Conservation (phyloP, 2,797 vertebrate genomes). For the Siniperca obscura region DNA sequence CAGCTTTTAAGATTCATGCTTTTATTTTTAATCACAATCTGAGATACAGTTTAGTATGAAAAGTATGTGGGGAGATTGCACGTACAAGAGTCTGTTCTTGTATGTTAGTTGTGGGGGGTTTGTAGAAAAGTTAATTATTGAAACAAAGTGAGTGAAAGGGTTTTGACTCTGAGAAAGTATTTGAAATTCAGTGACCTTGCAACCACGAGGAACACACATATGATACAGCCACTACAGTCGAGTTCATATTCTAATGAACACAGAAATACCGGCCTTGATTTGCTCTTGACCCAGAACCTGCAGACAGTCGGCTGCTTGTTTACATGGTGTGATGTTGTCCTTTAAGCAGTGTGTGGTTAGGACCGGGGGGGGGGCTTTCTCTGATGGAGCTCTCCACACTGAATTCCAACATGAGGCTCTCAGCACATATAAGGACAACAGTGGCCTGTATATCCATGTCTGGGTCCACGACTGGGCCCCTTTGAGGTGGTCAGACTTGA, state of each 20-base stretch:
- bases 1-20: neutral
- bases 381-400: slow-evolving; percentile 47
- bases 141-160: neutral
- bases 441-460: slow-evolving; percentile 69
- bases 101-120: neutral
- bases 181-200: slow-evolving; percentile 49
- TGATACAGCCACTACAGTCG: neutral
- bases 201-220: slow-evolving; percentile 28
- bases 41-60: neutral
- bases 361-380: slow-evolving; percentile 27
- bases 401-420: slow-evolving; percentile 54
- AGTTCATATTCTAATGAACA: slow-evolving; percentile 31
- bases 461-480: slow-evolving; percentile 81
- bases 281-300: slow-evolving; percentile 63
- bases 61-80: neutral
- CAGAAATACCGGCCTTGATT: slow-evolving; percentile 26
- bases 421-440: slow-evolving; percentile 61
- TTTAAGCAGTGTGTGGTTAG: slow-evolving; percentile 67
- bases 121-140: neutral
- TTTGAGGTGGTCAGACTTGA: slow-evolving; percentile 86
- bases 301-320: slow-evolving; percentile 68
- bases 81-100: neutral
- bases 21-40: neutral
- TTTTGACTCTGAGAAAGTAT: slow-evolving; percentile 25
- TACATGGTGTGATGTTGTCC: slow-evolving; percentile 71